Base-by-base conservation (phyloP, 2,113 vertebrate genomes). In the Microcebus ravelobensis region DNA sequence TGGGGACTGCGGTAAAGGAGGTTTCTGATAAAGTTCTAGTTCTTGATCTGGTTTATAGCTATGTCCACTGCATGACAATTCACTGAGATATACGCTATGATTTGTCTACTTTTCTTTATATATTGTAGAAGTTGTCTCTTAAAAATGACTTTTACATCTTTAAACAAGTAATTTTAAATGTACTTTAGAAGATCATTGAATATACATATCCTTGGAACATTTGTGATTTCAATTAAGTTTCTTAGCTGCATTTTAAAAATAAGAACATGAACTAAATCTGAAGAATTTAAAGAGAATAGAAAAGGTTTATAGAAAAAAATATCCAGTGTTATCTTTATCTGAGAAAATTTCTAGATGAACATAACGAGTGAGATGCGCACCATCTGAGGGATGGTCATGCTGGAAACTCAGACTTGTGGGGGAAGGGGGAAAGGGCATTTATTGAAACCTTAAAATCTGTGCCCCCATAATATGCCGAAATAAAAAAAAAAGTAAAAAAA, bases 181-280 rank as follows among this genome's bases (percentile, higher is more conserved):
- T 79, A 80, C 27, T 65, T 82, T 50, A 81, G 34, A 85, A 74
- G 87, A 67, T 61, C 52, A 91, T 27, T n/a, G 57, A 39, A 27
- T 87, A 55, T 25, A 90, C 15, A 61, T 20, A 52, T 55, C 59
- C 61, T 91, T 67, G 63, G 23, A 92, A 94, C 79, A 89, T 74
- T 42, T 74, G 73, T 87, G 55, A 90, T 70, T 94, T 96, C 48
- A 89, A 48, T 63, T 48, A 90, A 76, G 52, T 81, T 84, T 90
- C 52, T 61, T 57, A 95, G 59, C 48, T 55, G 14, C 18, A 45
- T 81, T 89, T 87, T 7, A 57, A 80, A 96, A 93, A 80, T 55
- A 23, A 94, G 65, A 63, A 55, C 7, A 87, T 39, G 39, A 92
- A 83, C 18, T 73, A 67, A 94, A 90, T 79, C 11, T 31, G 8